phyloP scores from a whole-genome alignment of 2,888 invertebrate genomes.

The Scaptodrosophila latifasciaeformis region DNA sequence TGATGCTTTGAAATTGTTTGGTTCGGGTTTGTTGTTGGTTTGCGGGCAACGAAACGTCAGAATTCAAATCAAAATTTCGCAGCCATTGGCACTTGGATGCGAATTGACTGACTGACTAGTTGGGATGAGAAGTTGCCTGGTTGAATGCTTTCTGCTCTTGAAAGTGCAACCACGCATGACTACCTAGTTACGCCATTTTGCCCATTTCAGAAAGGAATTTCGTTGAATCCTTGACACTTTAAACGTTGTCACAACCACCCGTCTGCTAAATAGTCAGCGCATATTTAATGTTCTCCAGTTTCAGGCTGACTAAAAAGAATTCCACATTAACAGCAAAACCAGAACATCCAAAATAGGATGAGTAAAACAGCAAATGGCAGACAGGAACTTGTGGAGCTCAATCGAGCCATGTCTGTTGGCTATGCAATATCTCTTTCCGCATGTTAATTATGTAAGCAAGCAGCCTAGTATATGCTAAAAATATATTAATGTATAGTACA shows the following conservation, averaged over 20 bases:
- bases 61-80: conserved; percentile 3
- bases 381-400: too few relatives aligned
- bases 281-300: conserved; percentile 22
- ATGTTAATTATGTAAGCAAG: conserved; percentile 38
- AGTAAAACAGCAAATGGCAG: too few relatives aligned
- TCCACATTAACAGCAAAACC: too few relatives aligned
- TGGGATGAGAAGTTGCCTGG: neutral
- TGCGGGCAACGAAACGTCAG: conserved; percentile 1
- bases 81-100: conserved; percentile 1
- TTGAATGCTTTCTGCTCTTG: conserved; percentile 12
- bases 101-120: neutral
- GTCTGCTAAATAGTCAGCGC: conserved; percentile 34
- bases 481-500: neutral
- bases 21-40: neutral
- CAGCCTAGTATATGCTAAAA: neutral
- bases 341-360: too few relatives aligned
- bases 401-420: too few relatives aligned
- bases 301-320: too few relatives aligned
- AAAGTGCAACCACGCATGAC: conserved; percentile 50
- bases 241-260: conserved; percentile 7
- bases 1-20: too few relatives aligned
- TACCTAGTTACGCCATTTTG: conserved; percentile 16
- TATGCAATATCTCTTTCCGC: too few relatives aligned
- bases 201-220: neutral
- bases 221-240: conserved; percentile 9